phyloP scores from a whole-genome alignment of 2,797 vertebrate species.

The Natrix natrix region DNA sequence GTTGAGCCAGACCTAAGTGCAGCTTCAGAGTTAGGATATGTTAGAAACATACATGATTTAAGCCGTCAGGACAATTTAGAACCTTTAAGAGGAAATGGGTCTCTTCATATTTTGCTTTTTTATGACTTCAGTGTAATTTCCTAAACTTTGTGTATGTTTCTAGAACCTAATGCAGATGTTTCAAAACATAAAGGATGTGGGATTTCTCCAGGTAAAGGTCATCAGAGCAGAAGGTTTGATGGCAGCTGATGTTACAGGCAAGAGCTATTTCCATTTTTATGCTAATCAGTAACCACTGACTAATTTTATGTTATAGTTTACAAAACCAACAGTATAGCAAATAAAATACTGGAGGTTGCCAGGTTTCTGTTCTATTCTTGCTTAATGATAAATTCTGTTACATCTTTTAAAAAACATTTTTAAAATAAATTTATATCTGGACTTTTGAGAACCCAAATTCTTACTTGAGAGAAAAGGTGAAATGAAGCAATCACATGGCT shows the following conservation, averaged over 20 bases:
- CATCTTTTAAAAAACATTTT: constrained; percentile 5
- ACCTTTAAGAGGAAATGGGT: neutral
- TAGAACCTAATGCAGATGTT: constrained; percentile 87
- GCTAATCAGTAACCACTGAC: neutral
- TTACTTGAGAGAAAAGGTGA: neutral
- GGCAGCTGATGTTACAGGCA: constrained; percentile 98
- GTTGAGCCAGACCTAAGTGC: neutral
- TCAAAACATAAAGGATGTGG: constrained; percentile 91
- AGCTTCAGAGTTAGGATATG: neutral
- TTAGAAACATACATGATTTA: neutral
- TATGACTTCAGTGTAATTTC: neutral
- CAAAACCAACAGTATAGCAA: neutral
- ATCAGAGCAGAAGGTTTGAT: constrained; percentile 95
- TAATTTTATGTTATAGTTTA: neutral
- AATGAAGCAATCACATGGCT: constrained; percentile 17
- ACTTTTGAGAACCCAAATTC: neutral
- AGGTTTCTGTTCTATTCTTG: constrained; percentile 1
- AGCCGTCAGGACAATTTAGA: neutral
- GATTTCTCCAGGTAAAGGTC: constrained; percentile 96
- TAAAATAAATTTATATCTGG: constrained; percentile 5
- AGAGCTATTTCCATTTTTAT: constrained; percentile 57
- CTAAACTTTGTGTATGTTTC: constrained; percentile 52
- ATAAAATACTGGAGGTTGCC: constrained; percentile 2
- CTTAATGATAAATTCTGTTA: neutral
- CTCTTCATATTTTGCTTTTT: constrained; percentile 4